A percentile compares a stretch with the other conserved stretches of the same genome.
These are phyloP conservation scores for Pan troglodytes DNA, from an alignment of 2,113 vertebrate genomes.

Conservation along the genomic window NHGRI_mPanTro3-v2.1_pri NC_072409.2:51640501-51641000, in stretches of 20 bases:
- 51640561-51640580: neutral
- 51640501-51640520: neutral
- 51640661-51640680: neutral
- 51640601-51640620: accelerated
- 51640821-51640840: neutral
- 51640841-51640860: neutral
- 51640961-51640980: neutral
- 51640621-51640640: neutral
- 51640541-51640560: neutral
- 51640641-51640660: neutral
- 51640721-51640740: neutral
- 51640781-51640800: neutral
- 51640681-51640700: neutral
- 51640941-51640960: neutral
- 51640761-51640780: neutral
- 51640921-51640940: neutral
- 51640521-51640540: neutral
- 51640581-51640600: neutral
- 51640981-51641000: conserved; percentile 35
- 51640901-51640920: neutral
- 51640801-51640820: neutral
- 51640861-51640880: neutral
- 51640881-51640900: neutral
- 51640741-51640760: neutral
- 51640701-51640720: neutral